Evolutionary conservation across 2,888 invertebrate genomes (phyloP), one percentile per base, ranked within the genome.

Genomic region (Gerris lacustris): DNA sequence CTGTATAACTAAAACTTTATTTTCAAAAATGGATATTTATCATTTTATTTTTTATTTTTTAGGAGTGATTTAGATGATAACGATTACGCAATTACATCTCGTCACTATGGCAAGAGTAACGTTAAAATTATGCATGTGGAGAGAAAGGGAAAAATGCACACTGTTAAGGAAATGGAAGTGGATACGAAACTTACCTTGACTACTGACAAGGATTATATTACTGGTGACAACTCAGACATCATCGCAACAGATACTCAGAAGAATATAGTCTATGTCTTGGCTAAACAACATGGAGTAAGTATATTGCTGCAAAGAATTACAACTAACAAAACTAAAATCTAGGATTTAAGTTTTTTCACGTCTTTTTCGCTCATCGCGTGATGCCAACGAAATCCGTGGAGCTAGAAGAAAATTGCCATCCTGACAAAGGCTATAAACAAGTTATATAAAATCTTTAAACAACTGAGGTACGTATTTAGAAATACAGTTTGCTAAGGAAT

Each of bases 181-280:
- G 84, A 85, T 76, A 90, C 89, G 0, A 87, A 88, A 76, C 81
- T 92, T 67, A 87, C 88, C 75, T 81, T 91, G 70, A 83, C 85
- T 73, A 86, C 86, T 5, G 86, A 87, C 77, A 86, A 86, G 74
- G 90, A 91, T 74, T 92, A 90, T 79, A 80, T 88, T 0, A 78
- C 83, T 74, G 88, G 89, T n/a, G 89, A 91, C 80, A 92, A 92
- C 78, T 85, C 86, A 69, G 89, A 90, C 77, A 88, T 92, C 73
- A 87, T 92, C 18, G 91, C 91, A 11, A 91, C 91, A 0, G 91
- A 91, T 78, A 88, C 90, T 0, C 91, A 91, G 79, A 91, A 91
- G 81, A 92, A 92, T 78, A 91, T 90, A 1, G 88, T 91, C 62
- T 91, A 90, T 78, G 80, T 91, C 63, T 79, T 91, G 75, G 91